phyloP scores from a whole-genome alignment of 2,113 vertebrate species.

The Nothoprocta perdicaria region DNA sequence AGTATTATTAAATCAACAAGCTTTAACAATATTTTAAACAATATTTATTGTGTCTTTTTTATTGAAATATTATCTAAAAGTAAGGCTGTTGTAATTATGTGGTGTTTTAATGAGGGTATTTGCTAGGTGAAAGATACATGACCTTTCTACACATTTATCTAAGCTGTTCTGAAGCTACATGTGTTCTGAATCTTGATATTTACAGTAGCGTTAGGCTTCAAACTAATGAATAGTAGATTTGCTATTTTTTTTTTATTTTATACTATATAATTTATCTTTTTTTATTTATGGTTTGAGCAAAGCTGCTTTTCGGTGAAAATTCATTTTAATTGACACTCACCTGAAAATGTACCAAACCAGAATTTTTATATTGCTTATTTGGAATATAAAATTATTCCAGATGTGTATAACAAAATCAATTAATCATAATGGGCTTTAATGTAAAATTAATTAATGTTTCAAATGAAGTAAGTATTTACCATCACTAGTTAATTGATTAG shows the following conservation, averaged over 20 bases:
- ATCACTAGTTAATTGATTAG: background rate
- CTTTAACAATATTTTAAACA: constrained; percentile 27
- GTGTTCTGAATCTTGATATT: background rate
- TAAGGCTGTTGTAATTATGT: constrained; percentile 1
- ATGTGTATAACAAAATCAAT: background rate
- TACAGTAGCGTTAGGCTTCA: background rate
- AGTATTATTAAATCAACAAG: background rate
- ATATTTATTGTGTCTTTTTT: background rate
- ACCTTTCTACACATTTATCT: background rate
- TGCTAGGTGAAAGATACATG: background rate
- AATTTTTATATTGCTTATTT: background rate
- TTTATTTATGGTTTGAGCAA: background rate
- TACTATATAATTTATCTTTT: background rate
- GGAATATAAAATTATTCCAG: background rate
- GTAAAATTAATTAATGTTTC: background rate
- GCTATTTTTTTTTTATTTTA: too few relatives aligned
- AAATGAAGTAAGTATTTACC: background rate
- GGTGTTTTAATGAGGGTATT: constrained; percentile 9
- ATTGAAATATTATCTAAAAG: background rate
- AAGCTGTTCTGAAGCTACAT: background rate
- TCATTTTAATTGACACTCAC: background rate
- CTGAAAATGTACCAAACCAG: background rate
- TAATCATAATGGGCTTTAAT: background rate
- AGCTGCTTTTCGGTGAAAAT: background rate
- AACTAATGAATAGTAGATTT: background rate